Conservation (phyloP, 2,113 vertebrate species). For the Oncorhynchus kisutch region DNA sequence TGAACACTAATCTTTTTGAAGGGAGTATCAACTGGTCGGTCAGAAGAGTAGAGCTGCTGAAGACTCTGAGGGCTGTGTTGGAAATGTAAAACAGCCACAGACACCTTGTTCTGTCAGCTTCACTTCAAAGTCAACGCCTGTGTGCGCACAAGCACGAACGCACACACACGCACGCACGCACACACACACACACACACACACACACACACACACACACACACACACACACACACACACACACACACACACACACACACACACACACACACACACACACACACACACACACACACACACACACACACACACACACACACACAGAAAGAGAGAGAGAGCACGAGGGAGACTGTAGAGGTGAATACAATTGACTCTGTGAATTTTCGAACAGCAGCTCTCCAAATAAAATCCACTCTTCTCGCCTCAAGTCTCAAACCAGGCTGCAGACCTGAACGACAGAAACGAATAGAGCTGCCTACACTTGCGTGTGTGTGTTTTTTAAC, state of each 20-base stretch:
- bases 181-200: background rate
- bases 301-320: background rate
- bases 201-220: background rate
- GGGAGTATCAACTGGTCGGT: background rate
- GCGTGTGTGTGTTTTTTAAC: constrained; percentile 6
- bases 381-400: constrained; percentile 18
- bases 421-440: background rate
- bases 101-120: constrained; percentile 34
- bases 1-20: constrained; percentile 22
- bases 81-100: constrained; percentile 30
- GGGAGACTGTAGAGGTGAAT: constrained; percentile 12
- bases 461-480: background rate
- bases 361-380: constrained; percentile 30
- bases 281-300: background rate
- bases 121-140: constrained; percentile 35
- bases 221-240: constrained; percentile 7
- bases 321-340: background rate
- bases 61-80: constrained; percentile 25
- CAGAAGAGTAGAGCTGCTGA: constrained; percentile 12
- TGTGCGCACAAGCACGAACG: background rate
- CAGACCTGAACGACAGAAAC: background rate
- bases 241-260: background rate
- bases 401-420: constrained; percentile 23
- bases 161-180: background rate
- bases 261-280: background rate